A percentile compares a stretch with the other conserved stretches of the same genome.
Evolutionary conservation across 2,888 invertebrate genomes (phyloP).

Genomic region (Heliconius hortense): DNA sequence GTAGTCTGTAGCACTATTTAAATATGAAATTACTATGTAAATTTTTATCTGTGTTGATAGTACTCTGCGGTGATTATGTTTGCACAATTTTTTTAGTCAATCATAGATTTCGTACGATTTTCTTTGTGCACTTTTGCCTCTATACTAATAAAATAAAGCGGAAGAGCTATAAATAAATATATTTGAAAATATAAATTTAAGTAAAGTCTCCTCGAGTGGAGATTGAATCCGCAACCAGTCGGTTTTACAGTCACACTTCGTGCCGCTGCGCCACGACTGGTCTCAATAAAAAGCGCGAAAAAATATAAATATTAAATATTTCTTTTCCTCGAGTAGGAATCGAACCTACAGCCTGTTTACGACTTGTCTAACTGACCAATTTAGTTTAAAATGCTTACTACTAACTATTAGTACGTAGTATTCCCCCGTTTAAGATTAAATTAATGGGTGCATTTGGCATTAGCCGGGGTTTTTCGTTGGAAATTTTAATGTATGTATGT

Average conservation of each 20-base stretch:
- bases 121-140: constrained; percentile 24
- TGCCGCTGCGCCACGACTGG: no score
- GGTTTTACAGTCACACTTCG: no score
- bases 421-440: constrained; percentile 31
- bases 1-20: neutral
- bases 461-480: constrained; percentile 10
- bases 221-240: no score
- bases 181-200: no score
- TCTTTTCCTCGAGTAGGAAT: no score
- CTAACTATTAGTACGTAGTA: constrained; percentile 23
- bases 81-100: constrained; percentile 31
- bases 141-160: no score
- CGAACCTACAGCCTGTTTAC: no score
- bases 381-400: constrained; percentile 19
- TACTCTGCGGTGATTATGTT: constrained; percentile 36
- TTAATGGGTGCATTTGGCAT: constrained; percentile 21
- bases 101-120: constrained; percentile 30
- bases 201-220: no score
- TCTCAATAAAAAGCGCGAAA: no score
- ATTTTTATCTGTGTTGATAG: constrained; percentile 37
- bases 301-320: no score
- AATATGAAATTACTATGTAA: constrained; percentile 32
- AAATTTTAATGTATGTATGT: neutral
- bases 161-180: no score
- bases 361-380: neutral